Evolutionary conservation across 2,797 vertebrate species (phyloP), one percentile per base, ranked within the genome.

Genomic region (Lacerta bilineata): DNA sequence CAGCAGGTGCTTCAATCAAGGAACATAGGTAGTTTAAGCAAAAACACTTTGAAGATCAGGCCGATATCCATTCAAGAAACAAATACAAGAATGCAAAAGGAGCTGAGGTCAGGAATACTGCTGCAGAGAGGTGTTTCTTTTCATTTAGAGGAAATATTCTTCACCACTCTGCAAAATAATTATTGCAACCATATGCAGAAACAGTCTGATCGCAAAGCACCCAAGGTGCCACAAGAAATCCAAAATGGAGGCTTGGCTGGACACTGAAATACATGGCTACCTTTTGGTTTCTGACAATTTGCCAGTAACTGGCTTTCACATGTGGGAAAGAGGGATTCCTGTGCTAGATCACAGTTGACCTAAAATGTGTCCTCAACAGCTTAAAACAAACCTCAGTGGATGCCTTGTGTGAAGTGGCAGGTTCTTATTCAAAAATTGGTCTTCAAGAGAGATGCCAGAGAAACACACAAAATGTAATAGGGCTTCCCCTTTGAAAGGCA

Each of bases 1-100:
- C 69, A 80, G 69, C n/a, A 64, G 68, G 69, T 66, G 23, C 23
- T 80, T n/a, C 85, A 64, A 89, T 74, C 76, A 85, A 89, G 50
- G 36, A 50, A 84, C 41, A 50, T 68, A 84, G 61, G 59, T 84
- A 72, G 68, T 2, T 88, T 15, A 59, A 29, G 66, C 13, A 43
- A 36, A 72, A 71, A 89, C 59, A 29, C 17, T 27, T 80, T 77
- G n/a, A 46, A 20, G 39, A 33, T 84, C 36, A 64, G 68, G 23
- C 61, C 8, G 20, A 64, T 64, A 64, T 18, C 61, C 61, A 18
- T 64, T 23, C 61, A 64, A 7, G 61, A 23, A 64, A 64, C 61
- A 64, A 64, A 64, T 27, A 29, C 75, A 77, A 78, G 10, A 55
- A n/a, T 75, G 39, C 46, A 64, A 33, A 64, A 76, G 64, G 59